Conservation (phyloP, 64 coral and sea anemone genomes). For the Dendronephthya gigantea region DNA sequence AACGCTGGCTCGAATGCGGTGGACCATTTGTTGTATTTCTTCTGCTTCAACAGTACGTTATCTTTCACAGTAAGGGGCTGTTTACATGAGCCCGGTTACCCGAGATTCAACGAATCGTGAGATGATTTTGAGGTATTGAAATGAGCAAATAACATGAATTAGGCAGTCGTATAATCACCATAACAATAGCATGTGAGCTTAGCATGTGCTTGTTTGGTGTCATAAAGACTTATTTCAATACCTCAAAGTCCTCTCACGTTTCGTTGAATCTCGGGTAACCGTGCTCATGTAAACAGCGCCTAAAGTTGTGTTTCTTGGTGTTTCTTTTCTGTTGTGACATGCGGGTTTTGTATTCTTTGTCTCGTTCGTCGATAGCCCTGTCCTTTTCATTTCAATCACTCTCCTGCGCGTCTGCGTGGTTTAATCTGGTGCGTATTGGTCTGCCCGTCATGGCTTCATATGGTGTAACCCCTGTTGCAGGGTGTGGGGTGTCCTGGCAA, state of each 20-base stretch:
- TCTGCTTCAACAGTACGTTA: constrained; percentile 27
- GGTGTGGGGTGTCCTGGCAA: constrained; percentile 37
- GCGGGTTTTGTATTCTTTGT: constrained; percentile 32
- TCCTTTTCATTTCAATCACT: not conserved
- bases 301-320: constrained; percentile 25
- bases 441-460: constrained; percentile 38
- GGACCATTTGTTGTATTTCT: constrained; percentile 45
- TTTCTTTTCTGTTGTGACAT: constrained; percentile 29
- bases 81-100: too few relatives aligned
- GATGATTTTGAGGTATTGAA: too few relatives aligned
- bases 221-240: too few relatives aligned
- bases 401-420: not conserved
- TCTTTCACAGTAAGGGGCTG: too few relatives aligned
- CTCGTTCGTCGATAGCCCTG: constrained; percentile 15
- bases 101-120: too few relatives aligned
- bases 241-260: too few relatives aligned
- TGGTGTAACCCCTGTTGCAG: constrained; percentile 20
- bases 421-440: constrained; percentile 25
- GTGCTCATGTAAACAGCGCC: constrained; percentile 7
- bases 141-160: too few relatives aligned
- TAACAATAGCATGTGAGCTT: too few relatives aligned
- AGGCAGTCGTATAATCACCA: too few relatives aligned
- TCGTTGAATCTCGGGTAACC: too few relatives aligned
- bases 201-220: too few relatives aligned
- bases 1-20: constrained; percentile 45